Evolutionary conservation across 2,888 invertebrate genomes (phyloP), one percentile per base, ranked within the genome.

Genomic region (Coleophora deauratella): DNA sequence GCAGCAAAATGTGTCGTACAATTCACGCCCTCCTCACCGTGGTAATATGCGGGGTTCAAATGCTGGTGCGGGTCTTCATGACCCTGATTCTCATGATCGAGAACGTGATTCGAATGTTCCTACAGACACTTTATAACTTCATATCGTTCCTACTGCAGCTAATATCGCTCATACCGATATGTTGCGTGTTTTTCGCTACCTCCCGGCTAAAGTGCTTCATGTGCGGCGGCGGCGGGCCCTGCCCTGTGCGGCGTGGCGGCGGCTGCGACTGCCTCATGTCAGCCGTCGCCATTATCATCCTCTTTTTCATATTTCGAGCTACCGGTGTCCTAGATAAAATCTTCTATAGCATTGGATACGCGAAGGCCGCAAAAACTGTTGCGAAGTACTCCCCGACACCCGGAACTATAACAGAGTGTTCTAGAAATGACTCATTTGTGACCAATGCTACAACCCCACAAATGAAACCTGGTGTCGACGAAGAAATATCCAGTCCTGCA

Each of bases 41-140:
- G 35, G 44, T 45, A 52, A 69, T 79, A 70, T 82, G 82, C 50
- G 66, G 66, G 3, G 50, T 79, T 4, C 81, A 81, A 55, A 80
- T 78, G 74, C 37, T 80, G 28, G 72, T 79, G 9, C 59, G 82
- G 46, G 68, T 81, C 50, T 68, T 80, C 34, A 78, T 80, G 76
- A 80, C 79, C 44, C 27, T 74, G 8, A 64, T 82, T 33, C 66
- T 84, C 21, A 78, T 79, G 80, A 40, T 79, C 7, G 82, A 82
- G 45, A 81, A 81, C 46, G 51, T 81, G 2, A 62, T 82, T 41
- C 59, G 77, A 40, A 77, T 78, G 77, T 31, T 77, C 4, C 51
- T 80, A 13, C 80, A 79, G 52, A 76, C 80, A 1, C 9, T 72
- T 1, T 82, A 82, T 57, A 82, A 80, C 57, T 72, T 77, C 41